phyloP scores from a whole-genome alignment of 2,797 vertebrate species.

The Cossypha polioptera region DNA sequence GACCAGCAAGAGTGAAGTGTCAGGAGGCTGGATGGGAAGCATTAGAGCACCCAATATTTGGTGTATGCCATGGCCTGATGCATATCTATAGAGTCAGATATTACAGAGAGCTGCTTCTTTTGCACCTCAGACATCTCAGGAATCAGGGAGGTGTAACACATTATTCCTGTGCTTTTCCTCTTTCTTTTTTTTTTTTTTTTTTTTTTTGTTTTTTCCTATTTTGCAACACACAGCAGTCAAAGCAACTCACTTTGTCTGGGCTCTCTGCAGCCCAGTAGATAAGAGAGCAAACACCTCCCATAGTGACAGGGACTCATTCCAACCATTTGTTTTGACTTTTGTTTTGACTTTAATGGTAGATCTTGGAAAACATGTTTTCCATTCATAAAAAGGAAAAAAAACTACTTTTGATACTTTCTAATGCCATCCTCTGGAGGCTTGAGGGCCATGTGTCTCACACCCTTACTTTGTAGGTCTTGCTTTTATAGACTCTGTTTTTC shows the following conservation, averaged over 20 bases:
- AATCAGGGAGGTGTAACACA: not conserved
- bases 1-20: not conserved
- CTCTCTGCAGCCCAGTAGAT: not conserved
- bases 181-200: no score
- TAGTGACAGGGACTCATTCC: not conserved
- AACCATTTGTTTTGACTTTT: constrained; percentile 2
- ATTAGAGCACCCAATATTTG: not conserved
- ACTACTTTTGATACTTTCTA: not conserved
- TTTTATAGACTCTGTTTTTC: constrained; percentile 45
- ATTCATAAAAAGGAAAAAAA: not conserved
- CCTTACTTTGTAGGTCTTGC: constrained; percentile 24
- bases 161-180: not conserved
- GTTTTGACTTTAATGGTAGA: not conserved
- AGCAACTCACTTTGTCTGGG: not conserved
- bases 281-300: not conserved
- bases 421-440: constrained; percentile 6
- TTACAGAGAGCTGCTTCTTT: not conserved
- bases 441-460: constrained; percentile 22
- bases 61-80: accelerated
- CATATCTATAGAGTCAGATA: accelerated
- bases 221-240: not conserved
- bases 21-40: not conserved
- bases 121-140: not conserved
- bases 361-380: constrained; percentile 12
- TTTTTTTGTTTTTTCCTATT: not conserved